Conservation (phyloP, 2,888 invertebrate genomes). For the Drosophila lutescens region DNA sequence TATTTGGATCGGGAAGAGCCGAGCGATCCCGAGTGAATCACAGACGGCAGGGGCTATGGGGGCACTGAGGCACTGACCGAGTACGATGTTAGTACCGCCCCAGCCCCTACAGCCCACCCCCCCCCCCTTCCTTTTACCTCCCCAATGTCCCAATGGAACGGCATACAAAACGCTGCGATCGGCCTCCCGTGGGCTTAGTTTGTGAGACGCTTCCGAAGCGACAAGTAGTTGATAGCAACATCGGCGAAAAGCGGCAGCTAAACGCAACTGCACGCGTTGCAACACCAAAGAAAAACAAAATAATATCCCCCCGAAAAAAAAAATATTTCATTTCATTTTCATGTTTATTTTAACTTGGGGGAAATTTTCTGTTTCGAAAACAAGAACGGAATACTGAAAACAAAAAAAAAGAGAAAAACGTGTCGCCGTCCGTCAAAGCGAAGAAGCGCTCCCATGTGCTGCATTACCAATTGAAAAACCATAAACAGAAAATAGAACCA, state of each 20-base stretch:
- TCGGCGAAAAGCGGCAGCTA: slow-evolving; percentile 30
- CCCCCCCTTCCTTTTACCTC: background rate
- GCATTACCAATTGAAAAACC: slow-evolving; percentile 35
- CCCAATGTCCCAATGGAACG: slow-evolving; percentile 28
- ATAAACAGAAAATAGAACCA: slow-evolving; percentile 51
- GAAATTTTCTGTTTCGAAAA: slow-evolving; percentile 42
- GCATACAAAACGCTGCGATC: slow-evolving; percentile 78
- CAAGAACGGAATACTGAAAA: slow-evolving; percentile 23
- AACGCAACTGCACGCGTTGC: slow-evolving; percentile 53
- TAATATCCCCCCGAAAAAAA: slow-evolving; percentile 32
- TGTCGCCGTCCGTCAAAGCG: slow-evolving; percentile 42
- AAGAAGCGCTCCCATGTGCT: slow-evolving; percentile 37
- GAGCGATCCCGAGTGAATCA: slow-evolving; percentile 32
- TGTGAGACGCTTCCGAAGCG: slow-evolving; percentile 78
- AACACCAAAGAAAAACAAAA: slow-evolving; percentile 12
- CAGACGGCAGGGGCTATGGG: slow-evolving; percentile 14
- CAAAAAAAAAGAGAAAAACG: slow-evolving; percentile 35
- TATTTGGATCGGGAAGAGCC: slow-evolving; percentile 65
- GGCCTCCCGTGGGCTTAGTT: slow-evolving; percentile 77
- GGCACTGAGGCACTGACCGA: slow-evolving; percentile 37
- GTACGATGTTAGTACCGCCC: slow-evolving; percentile 38
- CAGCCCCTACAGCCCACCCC: background rate
- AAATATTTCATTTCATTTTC: slow-evolving; percentile 49
- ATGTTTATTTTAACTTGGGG: slow-evolving; percentile 66
- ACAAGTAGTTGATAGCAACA: slow-evolving; percentile 71